Evolutionary conservation across 2,113 vertebrate species (phyloP).

Genomic region (Dicentrarchus labrax): DNA sequence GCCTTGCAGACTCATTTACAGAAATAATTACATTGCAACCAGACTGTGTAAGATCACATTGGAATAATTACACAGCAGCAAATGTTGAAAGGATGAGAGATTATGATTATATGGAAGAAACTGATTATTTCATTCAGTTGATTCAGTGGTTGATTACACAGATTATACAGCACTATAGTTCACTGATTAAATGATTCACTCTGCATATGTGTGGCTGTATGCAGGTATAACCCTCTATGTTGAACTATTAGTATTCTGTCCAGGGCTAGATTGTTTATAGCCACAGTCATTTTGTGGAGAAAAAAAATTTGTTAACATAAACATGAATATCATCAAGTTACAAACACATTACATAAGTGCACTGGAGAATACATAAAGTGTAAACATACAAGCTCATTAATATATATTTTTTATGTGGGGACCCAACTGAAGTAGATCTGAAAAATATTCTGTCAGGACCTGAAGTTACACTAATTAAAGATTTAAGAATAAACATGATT

Average conservation of each 20-base stretch:
- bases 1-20: slow-evolving; percentile 29
- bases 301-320: slow-evolving; percentile 3
- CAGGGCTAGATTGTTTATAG: neutral
- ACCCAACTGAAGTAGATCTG: neutral
- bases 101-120: slow-evolving; percentile 46
- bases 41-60: slow-evolving; percentile 41
- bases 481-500: neutral
- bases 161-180: slow-evolving; percentile 30
- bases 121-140: slow-evolving; percentile 52
- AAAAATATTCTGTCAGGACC: neutral
- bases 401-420: neutral
- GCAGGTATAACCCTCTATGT: neutral
- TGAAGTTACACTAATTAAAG: neutral
- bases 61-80: slow-evolving; percentile 56
- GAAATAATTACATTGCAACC: slow-evolving; percentile 11
- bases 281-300: neutral
- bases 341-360: neutral
- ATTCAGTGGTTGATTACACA: slow-evolving; percentile 61
- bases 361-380: neutral
- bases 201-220: slow-evolving; percentile 18
- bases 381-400: slow-evolving; percentile 16
- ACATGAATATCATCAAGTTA: neutral
- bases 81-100: slow-evolving; percentile 46
- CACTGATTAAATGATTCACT: slow-evolving; percentile 28
- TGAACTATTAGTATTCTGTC: neutral